Evolutionary conservation across 2,888 invertebrate species (phyloP).

Genomic region (Stenolophus ochropezus): DNA sequence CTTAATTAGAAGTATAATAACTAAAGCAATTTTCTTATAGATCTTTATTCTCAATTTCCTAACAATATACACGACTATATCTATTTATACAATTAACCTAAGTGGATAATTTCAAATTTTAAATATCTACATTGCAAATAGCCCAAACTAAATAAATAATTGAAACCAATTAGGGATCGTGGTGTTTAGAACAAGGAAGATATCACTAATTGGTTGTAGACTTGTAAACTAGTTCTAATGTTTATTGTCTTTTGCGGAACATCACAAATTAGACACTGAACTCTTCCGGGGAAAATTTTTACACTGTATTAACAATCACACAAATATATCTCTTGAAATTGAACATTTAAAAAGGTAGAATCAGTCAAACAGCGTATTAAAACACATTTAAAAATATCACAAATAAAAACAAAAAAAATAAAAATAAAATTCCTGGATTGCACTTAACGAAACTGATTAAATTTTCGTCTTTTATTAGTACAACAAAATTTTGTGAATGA

Average conservation of each 20-base stretch:
- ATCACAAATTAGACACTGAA: not conserved
- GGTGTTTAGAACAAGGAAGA: not conserved
- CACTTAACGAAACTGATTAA: no score
- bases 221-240: not conserved
- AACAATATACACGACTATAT: not conserved
- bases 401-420: no score
- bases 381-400: no score
- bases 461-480: no score
- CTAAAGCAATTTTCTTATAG: not conserved
- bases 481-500: no score
- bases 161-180: not conserved
- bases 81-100: not conserved
- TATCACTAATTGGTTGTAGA: not conserved
- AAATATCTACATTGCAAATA: not conserved
- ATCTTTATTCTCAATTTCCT: not conserved
- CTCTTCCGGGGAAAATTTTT: not conserved
- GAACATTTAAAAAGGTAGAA: no score
- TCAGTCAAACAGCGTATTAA: no score
- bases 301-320: no score
- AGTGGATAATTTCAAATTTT: not conserved
- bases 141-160: not conserved
- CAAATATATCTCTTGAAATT: no score
- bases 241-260: not conserved
- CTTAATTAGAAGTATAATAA: conserved; percentile 13
- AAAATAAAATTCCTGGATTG: no score